Base-by-base conservation (phyloP, 2,888 invertebrate genomes). In the Zhuqinia jingwanae region DNA sequence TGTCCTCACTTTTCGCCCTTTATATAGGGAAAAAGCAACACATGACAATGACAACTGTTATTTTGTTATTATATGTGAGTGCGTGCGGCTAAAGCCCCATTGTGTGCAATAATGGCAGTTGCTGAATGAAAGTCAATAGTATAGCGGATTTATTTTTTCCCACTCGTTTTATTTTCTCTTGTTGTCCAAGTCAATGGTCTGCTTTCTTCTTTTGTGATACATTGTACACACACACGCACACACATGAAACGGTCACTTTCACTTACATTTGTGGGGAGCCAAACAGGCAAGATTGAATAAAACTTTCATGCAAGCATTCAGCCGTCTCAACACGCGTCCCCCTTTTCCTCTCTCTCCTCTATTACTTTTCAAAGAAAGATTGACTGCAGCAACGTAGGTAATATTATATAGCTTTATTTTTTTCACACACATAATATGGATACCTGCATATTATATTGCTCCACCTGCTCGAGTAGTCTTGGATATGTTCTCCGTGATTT, bases 31-130 rank as follows among this genome's bases (percentile, higher is more conserved):
- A 53, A 53, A 76, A 58, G 56, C 58, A 22, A 76, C 36, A 68
- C 45, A 45, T 68, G 36, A 36, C 75, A 56, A 76, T 36, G 76
- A 76, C 76, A 58, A 56, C 27, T 56, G 58, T 58, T 58, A 76
- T 76, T 76, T 30, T 68, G 20, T 68, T 68, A n/a, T n/a, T n/a
- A n/a, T n/a, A 47, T 68, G 45, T 68, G 45, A 20, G 68, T 68
- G 68, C 45, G 68, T 68, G 45, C 68, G 42, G 22, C 68, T 68
- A 68, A 68, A 68, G 68, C 45, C 3, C 11, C 20, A 47, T 45
- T 45, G 68, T 68, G n/a, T 22, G 6, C 22, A 30, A 65, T 65
- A 6, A 17, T 17, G 36, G 17, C 8, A 36, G 65, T 8, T 8
- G 11, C 13, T 45, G 68, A 42, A 68, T 68, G 22, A 68, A 47